Conservation (phyloP, 2,888 invertebrate species). For the Eupsilia transversa region DNA sequence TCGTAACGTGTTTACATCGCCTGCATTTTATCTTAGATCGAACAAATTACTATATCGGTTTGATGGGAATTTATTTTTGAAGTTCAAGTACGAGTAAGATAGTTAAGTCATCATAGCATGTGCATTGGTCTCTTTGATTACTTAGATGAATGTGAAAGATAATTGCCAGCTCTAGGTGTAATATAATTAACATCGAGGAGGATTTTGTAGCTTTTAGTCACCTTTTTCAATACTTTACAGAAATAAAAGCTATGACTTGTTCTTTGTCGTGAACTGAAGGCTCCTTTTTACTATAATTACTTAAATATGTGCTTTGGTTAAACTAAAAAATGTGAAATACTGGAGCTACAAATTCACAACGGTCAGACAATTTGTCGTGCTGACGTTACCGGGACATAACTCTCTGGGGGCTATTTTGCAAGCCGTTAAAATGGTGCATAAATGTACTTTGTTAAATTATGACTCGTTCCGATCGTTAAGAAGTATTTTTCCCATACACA, state of each 20-base stretch:
- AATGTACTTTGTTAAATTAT: constrained; percentile 68
- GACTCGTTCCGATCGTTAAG: constrained; percentile 53
- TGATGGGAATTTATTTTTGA: constrained; percentile 57
- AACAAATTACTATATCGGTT: constrained; percentile 62
- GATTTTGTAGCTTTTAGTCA: background rate
- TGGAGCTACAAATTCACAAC: constrained; percentile 79
- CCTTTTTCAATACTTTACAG: background rate
- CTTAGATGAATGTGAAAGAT: constrained; percentile 25
- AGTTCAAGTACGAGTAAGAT: constrained; percentile 21
- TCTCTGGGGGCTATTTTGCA: constrained; percentile 79
- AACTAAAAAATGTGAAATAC: constrained; percentile 72
- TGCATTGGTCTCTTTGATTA: constrained; percentile 16
- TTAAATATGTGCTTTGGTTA: constrained; percentile 44
- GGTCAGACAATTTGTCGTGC: constrained; percentile 83
- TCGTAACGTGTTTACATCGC: constrained; percentile 57
- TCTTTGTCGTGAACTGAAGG: background rate
- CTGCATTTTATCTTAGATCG: constrained; percentile 59
- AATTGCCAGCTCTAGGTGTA: background rate
- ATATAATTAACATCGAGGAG: background rate
- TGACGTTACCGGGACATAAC: constrained; percentile 80
- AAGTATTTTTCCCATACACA: constrained; percentile 43
- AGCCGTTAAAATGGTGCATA: constrained; percentile 77
- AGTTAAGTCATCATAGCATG: constrained; percentile 32
- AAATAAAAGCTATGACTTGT: background rate
- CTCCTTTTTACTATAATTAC: constrained; percentile 12